Evolutionary conservation across 1,140 invertebrate species (phyloP).

Genomic region (Alviniconcha marisindica): DNA sequence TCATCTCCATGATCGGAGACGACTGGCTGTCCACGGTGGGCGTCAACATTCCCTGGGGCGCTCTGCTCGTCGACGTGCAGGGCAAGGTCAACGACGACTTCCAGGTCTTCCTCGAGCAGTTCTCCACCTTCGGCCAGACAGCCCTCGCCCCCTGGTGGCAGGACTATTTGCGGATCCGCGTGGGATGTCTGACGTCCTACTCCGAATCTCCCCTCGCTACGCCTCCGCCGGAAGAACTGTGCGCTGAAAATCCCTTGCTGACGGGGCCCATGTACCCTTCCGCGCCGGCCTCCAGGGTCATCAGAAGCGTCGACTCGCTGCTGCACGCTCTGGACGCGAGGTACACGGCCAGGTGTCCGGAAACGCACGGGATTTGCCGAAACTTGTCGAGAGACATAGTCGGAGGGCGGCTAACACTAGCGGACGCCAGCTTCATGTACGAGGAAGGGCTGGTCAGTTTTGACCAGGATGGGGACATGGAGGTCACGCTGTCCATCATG

Average conservation of each 20-base stretch:
- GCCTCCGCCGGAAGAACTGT: neutral
- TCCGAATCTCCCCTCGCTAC: neutral
- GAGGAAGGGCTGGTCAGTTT: conserved; percentile 40
- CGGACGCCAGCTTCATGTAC: conserved; percentile 35
- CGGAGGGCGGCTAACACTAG: neutral
- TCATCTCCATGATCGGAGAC: conserved; percentile 52
- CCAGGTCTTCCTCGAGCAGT: conserved; percentile 42
- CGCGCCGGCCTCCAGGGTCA: conserved; percentile 42
- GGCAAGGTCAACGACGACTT: conserved; percentile 56
- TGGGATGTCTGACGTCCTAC: conserved; percentile 16
- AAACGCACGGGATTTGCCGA: conserved; percentile 52
- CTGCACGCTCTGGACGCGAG: conserved; percentile 53
- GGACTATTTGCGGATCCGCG: conserved; percentile 30
- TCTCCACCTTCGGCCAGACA: neutral
- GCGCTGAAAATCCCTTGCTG: conserved; percentile 25
- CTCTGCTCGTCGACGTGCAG: conserved; percentile 52
- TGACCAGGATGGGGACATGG: neutral
- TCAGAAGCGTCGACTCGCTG: conserved; percentile 50
- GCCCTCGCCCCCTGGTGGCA: conserved; percentile 28
- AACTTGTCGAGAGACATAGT: conserved; percentile 42
- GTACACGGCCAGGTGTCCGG: conserved; percentile 50
- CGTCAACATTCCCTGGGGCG: conserved; percentile 53
- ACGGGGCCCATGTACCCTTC: conserved; percentile 20
- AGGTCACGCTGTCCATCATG: conserved; percentile 42
- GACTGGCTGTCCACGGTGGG: conserved; percentile 52